Evolutionary conservation across 2,888 invertebrate species (phyloP).

Genomic region (Eudemis profundana): DNA sequence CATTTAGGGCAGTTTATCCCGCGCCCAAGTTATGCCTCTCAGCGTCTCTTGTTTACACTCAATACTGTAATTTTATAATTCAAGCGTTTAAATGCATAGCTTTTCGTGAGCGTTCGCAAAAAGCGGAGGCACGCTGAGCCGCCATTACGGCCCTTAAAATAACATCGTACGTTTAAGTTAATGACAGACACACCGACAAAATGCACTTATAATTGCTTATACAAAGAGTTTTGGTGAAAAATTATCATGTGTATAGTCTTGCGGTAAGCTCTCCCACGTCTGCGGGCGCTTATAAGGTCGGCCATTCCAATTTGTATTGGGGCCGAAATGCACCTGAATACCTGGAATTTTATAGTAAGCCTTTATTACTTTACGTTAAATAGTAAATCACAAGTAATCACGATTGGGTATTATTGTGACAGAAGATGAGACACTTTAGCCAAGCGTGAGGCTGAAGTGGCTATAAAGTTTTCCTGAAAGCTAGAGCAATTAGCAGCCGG

Average conservation of each 20-base stretch:
- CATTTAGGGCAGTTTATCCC: conserved; percentile 15
- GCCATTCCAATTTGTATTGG: conserved; percentile 26
- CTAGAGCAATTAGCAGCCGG: conserved; percentile 35
- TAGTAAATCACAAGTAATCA: neutral
- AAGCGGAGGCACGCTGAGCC: conserved; percentile 75
- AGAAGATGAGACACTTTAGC: neutral
- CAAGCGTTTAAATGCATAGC: conserved; percentile 85
- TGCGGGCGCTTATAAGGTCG: conserved; percentile 23
- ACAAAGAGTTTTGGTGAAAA: conserved; percentile 83
- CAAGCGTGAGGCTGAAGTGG: conserved; percentile 3
- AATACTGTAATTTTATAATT: conserved; percentile 85
- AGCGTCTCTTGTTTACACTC: conserved; percentile 75
- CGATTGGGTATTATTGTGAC: neutral
- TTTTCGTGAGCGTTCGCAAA: conserved; percentile 79
- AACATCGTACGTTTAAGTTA: conserved; percentile 85
- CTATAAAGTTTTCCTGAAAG: conserved; percentile 20
- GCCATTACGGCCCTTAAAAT: conserved; percentile 84
- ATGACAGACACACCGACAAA: conserved; percentile 84
- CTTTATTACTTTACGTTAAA: conserved; percentile 10
- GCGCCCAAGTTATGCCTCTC: conserved; percentile 50
- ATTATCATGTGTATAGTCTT: conserved; percentile 75
- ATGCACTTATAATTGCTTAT: conserved; percentile 84
- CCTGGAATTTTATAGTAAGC: conserved; percentile 12
- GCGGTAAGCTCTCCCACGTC: conserved; percentile 66
- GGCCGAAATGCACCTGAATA: conserved; percentile 20